Evolutionary conservation across 2,797 vertebrate species (phyloP).

Genomic region (Sciurus vulgaris): DNA sequence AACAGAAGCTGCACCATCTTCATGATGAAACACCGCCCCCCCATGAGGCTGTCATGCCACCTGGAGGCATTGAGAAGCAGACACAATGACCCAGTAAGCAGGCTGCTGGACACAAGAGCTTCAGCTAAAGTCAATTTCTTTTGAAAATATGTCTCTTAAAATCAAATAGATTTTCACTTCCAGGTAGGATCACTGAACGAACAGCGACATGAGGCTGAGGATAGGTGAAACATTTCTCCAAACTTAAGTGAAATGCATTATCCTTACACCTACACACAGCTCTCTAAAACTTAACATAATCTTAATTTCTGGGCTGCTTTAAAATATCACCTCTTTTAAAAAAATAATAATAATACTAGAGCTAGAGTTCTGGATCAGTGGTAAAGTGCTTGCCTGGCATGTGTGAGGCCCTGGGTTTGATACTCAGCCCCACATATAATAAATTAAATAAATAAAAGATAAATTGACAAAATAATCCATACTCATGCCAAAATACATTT

Average conservation of each 20-base stretch:
- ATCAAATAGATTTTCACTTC: constrained; percentile 18
- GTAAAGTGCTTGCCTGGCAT: too few species aligned
- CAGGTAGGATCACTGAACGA: not conserved
- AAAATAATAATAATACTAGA: too few species aligned
- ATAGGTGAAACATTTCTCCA: not conserved
- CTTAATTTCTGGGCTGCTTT: not conserved
- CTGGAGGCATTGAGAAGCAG: not conserved
- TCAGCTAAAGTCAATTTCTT: constrained; percentile 1
- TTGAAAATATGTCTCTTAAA: constrained; percentile 13
- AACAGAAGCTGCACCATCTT: fast-evolving
- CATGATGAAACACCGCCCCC: not conserved
- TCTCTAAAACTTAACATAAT: not conserved
- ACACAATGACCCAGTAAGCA: fast-evolving
- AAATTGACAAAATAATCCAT: not conserved
- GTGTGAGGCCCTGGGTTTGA: too few species aligned
- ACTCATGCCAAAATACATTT: not conserved
- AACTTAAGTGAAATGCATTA: not conserved
- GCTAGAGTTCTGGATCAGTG: too few species aligned
- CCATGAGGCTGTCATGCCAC: not conserved
- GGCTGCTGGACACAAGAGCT: not conserved
- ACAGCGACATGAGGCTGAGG: not conserved
- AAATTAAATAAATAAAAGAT: too few species aligned
- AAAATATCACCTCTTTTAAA: not conserved
- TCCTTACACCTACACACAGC: not conserved
- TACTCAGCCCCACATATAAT: too few species aligned